These are phyloP conservation scores for Antheraea pernyi DNA, from an alignment of 1,140 invertebrate species.

Conservation along the genomic window DNA sequence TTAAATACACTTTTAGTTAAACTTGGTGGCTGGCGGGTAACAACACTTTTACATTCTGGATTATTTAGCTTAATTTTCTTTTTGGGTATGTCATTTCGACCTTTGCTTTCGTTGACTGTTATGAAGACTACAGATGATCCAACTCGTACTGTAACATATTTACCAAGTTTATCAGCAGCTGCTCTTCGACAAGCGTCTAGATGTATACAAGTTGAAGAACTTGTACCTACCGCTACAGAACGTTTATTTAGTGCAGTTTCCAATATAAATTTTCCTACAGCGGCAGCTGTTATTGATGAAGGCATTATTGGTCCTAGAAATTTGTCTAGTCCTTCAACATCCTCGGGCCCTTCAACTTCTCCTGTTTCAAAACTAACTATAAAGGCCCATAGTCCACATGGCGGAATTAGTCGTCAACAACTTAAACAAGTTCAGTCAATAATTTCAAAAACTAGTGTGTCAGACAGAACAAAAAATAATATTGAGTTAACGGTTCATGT, in stretches of 20 bases:
- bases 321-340: constrained; percentile 19
- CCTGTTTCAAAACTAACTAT: constrained; percentile 53
- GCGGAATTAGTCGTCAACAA: constrained; percentile 55
- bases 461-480: constrained; percentile 42
- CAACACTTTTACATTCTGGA: constrained; percentile 86
- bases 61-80: constrained; percentile 59
- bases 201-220: constrained; percentile 29
- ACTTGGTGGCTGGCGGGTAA: constrained; percentile 85
- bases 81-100: constrained; percentile 57
- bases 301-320: neutral
- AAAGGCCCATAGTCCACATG: constrained; percentile 47
- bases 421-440: constrained; percentile 67
- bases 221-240: constrained; percentile 51
- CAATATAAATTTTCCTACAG: constrained; percentile 65
- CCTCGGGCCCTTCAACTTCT: constrained; percentile 50
- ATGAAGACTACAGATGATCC: constrained; percentile 52
- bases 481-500: constrained; percentile 43
- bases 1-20: constrained; percentile 84
- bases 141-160: constrained; percentile 68
- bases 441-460: constrained; percentile 58
- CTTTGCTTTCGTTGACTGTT: constrained; percentile 58
- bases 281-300: constrained; percentile 55
- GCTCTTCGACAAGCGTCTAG: constrained; percentile 29
- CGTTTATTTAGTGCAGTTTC: constrained; percentile 61
- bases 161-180: constrained; percentile 56